Percentiles rank a stretch among this genome's conserved stretches.
Evolutionary conservation across 2,888 invertebrate species (phyloP).

Genomic region (Agriopis aurantiaria): DNA sequence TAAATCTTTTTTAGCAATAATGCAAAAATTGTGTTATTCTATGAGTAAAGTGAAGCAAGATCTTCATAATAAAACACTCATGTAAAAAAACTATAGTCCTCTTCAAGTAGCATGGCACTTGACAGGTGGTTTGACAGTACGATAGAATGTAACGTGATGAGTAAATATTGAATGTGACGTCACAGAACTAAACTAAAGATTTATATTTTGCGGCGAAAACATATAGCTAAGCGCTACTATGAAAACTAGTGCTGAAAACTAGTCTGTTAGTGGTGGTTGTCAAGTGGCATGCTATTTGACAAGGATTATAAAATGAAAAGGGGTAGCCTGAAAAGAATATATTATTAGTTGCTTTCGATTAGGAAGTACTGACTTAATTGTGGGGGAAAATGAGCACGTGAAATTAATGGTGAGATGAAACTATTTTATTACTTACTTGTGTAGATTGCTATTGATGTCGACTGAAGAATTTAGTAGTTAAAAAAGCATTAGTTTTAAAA

Average conservation of each 20-base stretch:
- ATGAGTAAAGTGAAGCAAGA: slow-evolving; percentile 36
- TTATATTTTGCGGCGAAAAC: too few species aligned
- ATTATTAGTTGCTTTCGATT: not conserved
- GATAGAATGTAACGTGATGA: too few species aligned
- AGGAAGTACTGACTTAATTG: not conserved
- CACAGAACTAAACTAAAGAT: too few species aligned
- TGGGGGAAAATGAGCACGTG: not conserved
- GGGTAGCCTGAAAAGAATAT: not conserved
- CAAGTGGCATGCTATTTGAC: too few species aligned
- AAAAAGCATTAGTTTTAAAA: not conserved
- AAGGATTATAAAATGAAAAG: not conserved
- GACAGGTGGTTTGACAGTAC: too few species aligned
- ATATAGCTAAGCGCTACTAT: too few species aligned
- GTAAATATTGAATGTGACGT: too few species aligned
- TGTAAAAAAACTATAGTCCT: slow-evolving; percentile 1
- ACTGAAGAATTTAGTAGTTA: not conserved
- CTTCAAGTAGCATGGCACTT: too few species aligned
- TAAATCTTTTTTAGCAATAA: slow-evolving; percentile 66
- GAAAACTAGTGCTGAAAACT: too few species aligned
- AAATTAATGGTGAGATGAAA: not conserved
- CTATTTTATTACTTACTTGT: not conserved
- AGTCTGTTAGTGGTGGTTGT: too few species aligned
- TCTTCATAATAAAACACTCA: slow-evolving; percentile 39
- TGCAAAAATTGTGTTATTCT: slow-evolving; percentile 65
- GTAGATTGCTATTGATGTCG: not conserved